Conservation (phyloP, 2,888 invertebrate genomes). For the Sminthurides aquaticus region DNA sequence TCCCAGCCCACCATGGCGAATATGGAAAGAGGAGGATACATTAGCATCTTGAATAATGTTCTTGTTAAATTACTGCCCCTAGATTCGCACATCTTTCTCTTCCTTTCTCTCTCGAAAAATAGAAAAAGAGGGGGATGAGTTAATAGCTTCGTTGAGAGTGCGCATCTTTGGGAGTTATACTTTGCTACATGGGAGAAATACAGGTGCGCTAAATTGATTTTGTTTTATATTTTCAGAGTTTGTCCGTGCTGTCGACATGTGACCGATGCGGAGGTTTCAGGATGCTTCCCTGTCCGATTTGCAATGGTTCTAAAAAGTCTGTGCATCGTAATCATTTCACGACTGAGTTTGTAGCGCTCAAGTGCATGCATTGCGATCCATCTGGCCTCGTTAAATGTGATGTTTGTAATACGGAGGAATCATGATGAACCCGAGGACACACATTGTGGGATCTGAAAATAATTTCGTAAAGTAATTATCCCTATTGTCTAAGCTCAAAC, state of each 20-base stretch:
- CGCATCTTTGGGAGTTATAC: too few relatives aligned
- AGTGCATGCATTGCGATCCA: constrained; percentile 92
- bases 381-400: constrained; percentile 85
- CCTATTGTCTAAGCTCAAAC: background rate
- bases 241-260: constrained; percentile 73
- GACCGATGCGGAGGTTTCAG: constrained; percentile 86
- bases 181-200: too few relatives aligned
- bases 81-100: too few relatives aligned
- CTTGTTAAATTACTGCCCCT: too few relatives aligned
- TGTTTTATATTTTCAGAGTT: constrained; percentile 58
- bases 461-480: background rate
- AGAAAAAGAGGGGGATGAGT: too few relatives aligned
- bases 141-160: too few relatives aligned
- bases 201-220: too few relatives aligned
- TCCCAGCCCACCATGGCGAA: too few relatives aligned
- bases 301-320: constrained; percentile 94
- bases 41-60: too few relatives aligned
- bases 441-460: background rate
- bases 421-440: background rate
- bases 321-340: constrained; percentile 90
- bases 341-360: constrained; percentile 83
- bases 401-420: constrained; percentile 54
- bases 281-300: constrained; percentile 78
- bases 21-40: too few relatives aligned
- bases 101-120: too few relatives aligned